Percentiles rank a stretch among this genome's conserved stretches.
Evolutionary conservation across 1,140 invertebrate species (phyloP).

Genomic region (Temnothorax curvispinosus): DNA sequence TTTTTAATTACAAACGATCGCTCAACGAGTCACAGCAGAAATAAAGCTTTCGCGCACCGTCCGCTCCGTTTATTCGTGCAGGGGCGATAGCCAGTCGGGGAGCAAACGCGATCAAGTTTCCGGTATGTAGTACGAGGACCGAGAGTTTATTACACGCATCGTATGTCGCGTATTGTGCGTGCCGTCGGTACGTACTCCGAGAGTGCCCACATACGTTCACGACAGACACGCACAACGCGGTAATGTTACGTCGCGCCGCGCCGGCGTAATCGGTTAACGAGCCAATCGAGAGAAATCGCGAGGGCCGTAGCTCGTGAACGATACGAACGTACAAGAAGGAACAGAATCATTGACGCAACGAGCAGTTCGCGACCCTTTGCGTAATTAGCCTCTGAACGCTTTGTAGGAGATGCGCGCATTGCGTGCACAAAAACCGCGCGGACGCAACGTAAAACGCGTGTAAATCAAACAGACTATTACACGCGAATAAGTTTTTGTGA

Average conservation of each 20-base stretch:
- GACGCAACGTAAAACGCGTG: background rate
- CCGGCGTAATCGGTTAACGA: slow-evolving; percentile 77
- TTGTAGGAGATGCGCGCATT: background rate
- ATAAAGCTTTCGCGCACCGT: background rate
- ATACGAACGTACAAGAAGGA: slow-evolving; percentile 22
- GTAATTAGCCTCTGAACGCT: slow-evolving; percentile 22
- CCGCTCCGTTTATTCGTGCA: background rate
- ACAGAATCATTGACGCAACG: slow-evolving; percentile 34
- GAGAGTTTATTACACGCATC: slow-evolving; percentile 29
- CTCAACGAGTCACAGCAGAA: background rate
- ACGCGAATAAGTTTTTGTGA: background rate
- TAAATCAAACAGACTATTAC: background rate
- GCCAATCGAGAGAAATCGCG: slow-evolving; percentile 73
- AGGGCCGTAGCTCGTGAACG: slow-evolving; percentile 64
- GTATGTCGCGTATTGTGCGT: slow-evolving; percentile 8
- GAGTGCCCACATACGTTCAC: slow-evolving; percentile 35
- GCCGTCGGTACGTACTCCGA: slow-evolving; percentile 14
- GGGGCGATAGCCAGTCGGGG: background rate
- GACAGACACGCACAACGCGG: slow-evolving; percentile 8
- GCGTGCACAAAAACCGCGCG: background rate
- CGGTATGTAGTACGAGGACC: background rate
- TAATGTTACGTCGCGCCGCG: slow-evolving; percentile 39
- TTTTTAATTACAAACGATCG: background rate
- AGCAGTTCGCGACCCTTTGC: slow-evolving; percentile 41
- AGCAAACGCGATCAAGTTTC: slow-evolving; percentile 33